Conservation (phyloP, 30 jellyfish, hydroid and myxozoan species). For the Aurelia aurita region DNA sequence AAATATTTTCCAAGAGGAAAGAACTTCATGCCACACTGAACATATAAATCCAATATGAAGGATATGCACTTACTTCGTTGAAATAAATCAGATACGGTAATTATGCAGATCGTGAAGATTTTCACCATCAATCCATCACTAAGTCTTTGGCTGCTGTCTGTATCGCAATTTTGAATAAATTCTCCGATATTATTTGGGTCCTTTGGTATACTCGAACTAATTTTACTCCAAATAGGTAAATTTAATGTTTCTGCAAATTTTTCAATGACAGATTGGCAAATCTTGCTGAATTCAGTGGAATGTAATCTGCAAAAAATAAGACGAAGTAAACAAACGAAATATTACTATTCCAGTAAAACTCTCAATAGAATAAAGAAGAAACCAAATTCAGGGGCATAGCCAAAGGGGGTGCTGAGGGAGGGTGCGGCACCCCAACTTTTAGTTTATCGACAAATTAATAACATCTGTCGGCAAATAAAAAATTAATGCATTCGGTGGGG, state of each 20-base stretch:
- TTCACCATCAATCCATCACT: slow-evolving; percentile 61
- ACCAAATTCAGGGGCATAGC: too few relatives aligned
- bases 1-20: too few relatives aligned
- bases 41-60: too few relatives aligned
- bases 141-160: neutral
- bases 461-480: too few relatives aligned
- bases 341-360: too few relatives aligned
- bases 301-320: slow-evolving; percentile 19
- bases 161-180: neutral
- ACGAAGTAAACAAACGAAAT: too few relatives aligned
- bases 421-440: too few relatives aligned
- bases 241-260: slow-evolving; percentile 39
- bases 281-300: slow-evolving; percentile 33
- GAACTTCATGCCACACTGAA: too few relatives aligned
- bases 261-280: slow-evolving; percentile 64
- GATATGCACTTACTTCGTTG: slow-evolving; percentile 17
- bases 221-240: slow-evolving; percentile 9
- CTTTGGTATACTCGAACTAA: neutral
- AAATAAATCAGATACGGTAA: slow-evolving; percentile 27
- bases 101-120: slow-evolving; percentile 60
- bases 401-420: too few relatives aligned
- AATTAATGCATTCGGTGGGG: too few relatives aligned
- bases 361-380: too few relatives aligned
- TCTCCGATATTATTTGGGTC: neutral
- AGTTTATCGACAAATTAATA: too few relatives aligned